Percentiles rank a stretch among this genome's conserved stretches.
Conservation (phyloP, 2,797 vertebrate genomes). For the Chromis chromis region DNA sequence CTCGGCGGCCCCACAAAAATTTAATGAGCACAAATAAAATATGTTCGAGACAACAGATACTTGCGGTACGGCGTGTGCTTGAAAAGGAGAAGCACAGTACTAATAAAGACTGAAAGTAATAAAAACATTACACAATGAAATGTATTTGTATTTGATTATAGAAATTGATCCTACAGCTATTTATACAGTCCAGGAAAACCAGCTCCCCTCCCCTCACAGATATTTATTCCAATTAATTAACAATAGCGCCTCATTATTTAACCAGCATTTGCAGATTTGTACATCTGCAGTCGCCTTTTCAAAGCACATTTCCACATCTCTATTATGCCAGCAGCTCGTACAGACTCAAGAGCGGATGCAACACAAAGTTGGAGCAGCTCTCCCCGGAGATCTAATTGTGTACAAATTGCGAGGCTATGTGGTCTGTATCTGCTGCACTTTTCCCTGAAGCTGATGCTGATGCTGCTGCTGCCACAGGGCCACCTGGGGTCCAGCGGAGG, state of each 20-base stretch:
- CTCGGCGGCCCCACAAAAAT: conserved; percentile 43
- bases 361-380: conserved; percentile 39
- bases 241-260: conserved; percentile 29
- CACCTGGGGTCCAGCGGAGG: conserved; percentile 64
- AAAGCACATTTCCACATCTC: conserved; percentile 38
- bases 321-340: conserved; percentile 32
- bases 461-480: conserved; percentile 41
- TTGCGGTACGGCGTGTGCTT: conserved; percentile 1
- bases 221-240: conserved; percentile 35
- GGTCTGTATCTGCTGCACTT: conserved; percentile 43
- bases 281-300: conserved; percentile 29
- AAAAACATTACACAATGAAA: neutral
- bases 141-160: conserved; percentile 17
- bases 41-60: conserved; percentile 30
- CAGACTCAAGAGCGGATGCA: conserved; percentile 42
- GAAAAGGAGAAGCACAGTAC: neutral
- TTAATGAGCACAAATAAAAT: conserved; percentile 54
- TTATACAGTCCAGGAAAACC: conserved; percentile 5
- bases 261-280: conserved; percentile 17
- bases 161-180: conserved; percentile 35
- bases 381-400: conserved; percentile 70
- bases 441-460: conserved; percentile 49
- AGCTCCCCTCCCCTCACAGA: conserved; percentile 8
- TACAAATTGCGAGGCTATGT: conserved; percentile 54
- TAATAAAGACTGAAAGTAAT: neutral